Evolutionary conservation across 2,888 invertebrate genomes (phyloP), one percentile per base, ranked within the genome.

Genomic region (Choreutis nemorana): DNA sequence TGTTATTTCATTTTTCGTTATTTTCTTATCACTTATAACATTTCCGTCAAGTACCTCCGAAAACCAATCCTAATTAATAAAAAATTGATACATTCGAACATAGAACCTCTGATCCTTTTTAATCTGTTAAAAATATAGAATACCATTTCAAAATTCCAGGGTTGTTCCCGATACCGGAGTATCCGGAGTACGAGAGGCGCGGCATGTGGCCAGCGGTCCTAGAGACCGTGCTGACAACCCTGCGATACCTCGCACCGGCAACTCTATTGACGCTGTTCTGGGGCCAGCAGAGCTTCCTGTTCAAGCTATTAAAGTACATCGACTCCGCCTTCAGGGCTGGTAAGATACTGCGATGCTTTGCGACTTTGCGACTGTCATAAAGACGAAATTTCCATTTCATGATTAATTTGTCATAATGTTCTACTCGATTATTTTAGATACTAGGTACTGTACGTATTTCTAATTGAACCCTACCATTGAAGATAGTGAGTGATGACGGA

Each of bases 191-290:
- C 46, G 73, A 71, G 55, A 43, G 43, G 38, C 65, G 53, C 50
- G 78, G 78, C 55, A 80, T 80, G 80, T 80, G 75, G 80, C 67
- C 78, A 36, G 51, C 67, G 36, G 72, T 71, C 33, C 45, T 78
- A 30, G 64, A 72, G 43, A 63, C 63, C 27, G 56, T 80, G 35
- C 41, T 78, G 43, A 77, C 81, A 35, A 77, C 81, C 41, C 62
- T 83, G 39, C 79, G 82, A 46, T 68, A 83, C 50, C 57, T 83
- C 37, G 71, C 83, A 38, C 83, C 83, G 37, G 68, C 83, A 23
- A 81, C 83, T 4, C 58, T 83, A 15, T 62, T 83, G 25, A 78
- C 82, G 0, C 45, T 83, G 14, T 63, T 83, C 48, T 82, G 82
- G 73, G 78, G 82, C 14, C 77, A 80, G 36, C 80, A 80, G 48